Percentiles rank a stretch among this genome's conserved stretches.
These are phyloP conservation scores for Lepilemur septentrionalis DNA, from an alignment of 2,797 vertebrate species.

Conservation along the genomic window DNA sequence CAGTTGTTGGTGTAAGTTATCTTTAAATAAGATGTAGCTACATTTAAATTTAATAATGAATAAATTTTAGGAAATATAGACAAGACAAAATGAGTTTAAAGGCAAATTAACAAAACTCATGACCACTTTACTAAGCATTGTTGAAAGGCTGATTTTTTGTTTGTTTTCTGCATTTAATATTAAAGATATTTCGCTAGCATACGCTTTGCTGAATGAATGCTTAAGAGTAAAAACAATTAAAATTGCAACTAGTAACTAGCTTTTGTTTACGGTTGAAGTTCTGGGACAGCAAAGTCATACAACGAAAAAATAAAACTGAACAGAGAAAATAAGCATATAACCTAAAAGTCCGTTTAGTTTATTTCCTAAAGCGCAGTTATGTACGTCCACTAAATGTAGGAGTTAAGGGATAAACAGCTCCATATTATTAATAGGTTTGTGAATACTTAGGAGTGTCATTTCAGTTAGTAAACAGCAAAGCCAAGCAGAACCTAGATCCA, in stretches of 20 bases:
- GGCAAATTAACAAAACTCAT: neutral
- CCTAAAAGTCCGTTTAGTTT: neutral
- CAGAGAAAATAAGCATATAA: neutral
- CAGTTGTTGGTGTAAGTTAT: neutral
- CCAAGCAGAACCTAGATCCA: neutral
- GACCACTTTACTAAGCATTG: neutral
- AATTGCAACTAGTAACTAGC: neutral
- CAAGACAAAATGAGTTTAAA: neutral
- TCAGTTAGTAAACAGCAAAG: neutral
- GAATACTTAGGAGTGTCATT: neutral
- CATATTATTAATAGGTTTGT: neutral
- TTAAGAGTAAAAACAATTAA: neutral
- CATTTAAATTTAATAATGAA: constrained; percentile 19
- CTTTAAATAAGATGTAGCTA: neutral
- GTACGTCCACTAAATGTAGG: neutral
- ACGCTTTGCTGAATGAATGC: neutral
- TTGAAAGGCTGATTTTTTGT: neutral
- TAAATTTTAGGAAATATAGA: neutral
- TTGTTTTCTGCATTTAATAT: neutral
- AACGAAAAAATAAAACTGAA: neutral
- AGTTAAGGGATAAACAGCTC: neutral
- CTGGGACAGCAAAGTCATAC: neutral
- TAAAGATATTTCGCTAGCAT: neutral
- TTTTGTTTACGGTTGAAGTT: neutral
- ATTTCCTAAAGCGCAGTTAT: neutral